Percentiles rank a stretch among this genome's conserved stretches.
These are phyloP conservation scores for Chloropsis hardwickii DNA, from an alignment of 2,113 vertebrate species.

Conservation along the genomic window DNA sequence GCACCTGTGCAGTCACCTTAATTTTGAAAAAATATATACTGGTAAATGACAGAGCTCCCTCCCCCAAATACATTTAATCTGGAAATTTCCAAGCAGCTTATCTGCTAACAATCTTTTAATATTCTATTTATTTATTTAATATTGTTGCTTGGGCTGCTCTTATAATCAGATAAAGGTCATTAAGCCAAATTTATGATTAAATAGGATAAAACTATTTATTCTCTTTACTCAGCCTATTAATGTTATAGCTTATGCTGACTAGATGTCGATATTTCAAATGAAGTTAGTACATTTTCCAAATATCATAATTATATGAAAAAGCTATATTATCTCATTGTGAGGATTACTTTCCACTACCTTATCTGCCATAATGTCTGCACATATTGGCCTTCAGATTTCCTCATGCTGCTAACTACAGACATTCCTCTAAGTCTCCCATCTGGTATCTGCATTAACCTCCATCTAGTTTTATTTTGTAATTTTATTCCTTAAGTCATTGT, in stretches of 20 bases:
- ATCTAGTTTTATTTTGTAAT: not conserved
- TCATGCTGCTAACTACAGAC: conserved; percentile 54
- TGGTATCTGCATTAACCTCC: conserved; percentile 25
- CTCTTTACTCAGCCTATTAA: conserved; percentile 74
- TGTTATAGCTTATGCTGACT: conserved; percentile 70
- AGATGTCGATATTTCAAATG: conserved; percentile 71
- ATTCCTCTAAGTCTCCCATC: conserved; percentile 54
- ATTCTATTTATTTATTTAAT: conserved; percentile 81
- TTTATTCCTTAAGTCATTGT: conserved; percentile 4
- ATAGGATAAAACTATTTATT: conserved; percentile 77
- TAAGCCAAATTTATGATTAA: conserved; percentile 82
- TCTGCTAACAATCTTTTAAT: conserved; percentile 76
- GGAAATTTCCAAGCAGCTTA: conserved; percentile 77
- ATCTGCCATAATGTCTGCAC: conserved; percentile 60
- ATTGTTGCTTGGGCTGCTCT: conserved; percentile 69
- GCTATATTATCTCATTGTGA: conserved; percentile 73
- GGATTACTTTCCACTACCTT: conserved; percentile 70
- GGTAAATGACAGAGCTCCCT: conserved; percentile 52
- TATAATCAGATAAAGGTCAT: conserved; percentile 81
- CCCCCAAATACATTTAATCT: conserved; percentile 67
- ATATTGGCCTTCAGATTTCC: conserved; percentile 68
- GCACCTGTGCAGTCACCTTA: conserved; percentile 45
- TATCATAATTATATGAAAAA: conserved; percentile 71
- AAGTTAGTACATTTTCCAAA: conserved; percentile 63
- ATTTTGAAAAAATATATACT: conserved; percentile 72